Evolutionary conservation across 2,113 vertebrate species (phyloP).

Genomic region (Neotoma lepida): DNA sequence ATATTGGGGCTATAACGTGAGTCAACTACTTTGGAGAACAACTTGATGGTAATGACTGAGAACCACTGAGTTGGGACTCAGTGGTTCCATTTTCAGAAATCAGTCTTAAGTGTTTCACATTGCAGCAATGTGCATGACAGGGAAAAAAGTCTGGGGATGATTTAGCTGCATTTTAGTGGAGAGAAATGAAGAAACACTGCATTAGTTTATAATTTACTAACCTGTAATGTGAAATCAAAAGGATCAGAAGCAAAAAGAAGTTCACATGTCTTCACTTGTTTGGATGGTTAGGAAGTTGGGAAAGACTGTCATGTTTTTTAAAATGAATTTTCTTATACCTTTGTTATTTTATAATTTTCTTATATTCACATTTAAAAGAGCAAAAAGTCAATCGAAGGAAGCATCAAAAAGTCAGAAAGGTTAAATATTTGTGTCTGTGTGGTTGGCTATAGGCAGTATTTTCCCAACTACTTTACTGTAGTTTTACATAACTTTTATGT

Average conservation of each 20-base stretch:
- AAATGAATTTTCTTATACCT: neutral
- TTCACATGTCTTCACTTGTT: neutral
- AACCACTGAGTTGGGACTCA: neutral
- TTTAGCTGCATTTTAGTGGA: neutral
- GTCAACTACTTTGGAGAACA: neutral
- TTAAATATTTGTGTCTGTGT: neutral
- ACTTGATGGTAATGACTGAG: neutral
- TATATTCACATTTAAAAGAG: neutral
- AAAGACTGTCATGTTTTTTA: neutral
- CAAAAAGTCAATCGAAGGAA: neutral
- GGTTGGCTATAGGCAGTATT: neutral
- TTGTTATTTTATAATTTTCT: conserved; percentile 16
- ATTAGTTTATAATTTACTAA: neutral
- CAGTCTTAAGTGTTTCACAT: neutral
- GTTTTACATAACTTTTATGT: neutral
- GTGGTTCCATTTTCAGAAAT: neutral
- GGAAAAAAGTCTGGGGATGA: neutral
- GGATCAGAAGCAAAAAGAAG: neutral
- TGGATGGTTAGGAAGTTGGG: neutral
- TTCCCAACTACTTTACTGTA: neutral
- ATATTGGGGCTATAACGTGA: neutral
- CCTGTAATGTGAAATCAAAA: neutral
- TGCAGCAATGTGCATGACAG: neutral
- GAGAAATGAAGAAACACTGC: neutral
- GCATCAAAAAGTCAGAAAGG: neutral